Base-by-base conservation (phyloP, 1,140 invertebrate species). In the Notospermus geniculatus region DNA sequence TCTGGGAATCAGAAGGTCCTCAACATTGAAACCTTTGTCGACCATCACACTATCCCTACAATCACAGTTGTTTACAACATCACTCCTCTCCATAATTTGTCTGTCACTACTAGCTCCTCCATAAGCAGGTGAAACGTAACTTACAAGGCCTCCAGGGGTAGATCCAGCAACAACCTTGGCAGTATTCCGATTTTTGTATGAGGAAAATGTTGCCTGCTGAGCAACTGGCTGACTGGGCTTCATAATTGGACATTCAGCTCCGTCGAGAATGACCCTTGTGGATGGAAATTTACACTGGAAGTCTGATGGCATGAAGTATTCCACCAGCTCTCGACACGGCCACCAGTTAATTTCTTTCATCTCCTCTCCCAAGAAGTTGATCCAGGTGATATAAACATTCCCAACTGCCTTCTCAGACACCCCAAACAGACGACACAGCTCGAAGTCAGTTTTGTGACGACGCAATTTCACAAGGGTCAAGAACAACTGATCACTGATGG, bases 381-480 rank as follows among this genome's bases (percentile, higher is more conserved):
- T n/a, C 46, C 5, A 50, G 5, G 46, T 50, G 4, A 50, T 50
- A n/a, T 7, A 50, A n/a, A 50, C 25, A n/a, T 50, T 50, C 25
- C 5, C n/a, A 13, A 43, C 39, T 19, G 11, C 39, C 4, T 23
- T 50, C 25, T 50, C 25, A n/a, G 5, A 7, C 4, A 50, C n/a
- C n/a, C n/a, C 60, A 65, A 77, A 75, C 41, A 69, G 54, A 9
- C 59, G 28, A 46, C 65, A 60, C 11, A 75, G 41, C 68, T 73
- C 71, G 64, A 66, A 68, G 60, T 72, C 62, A n/a, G 57, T 58
- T 27, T 50, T 70, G 39, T 67, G 62, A 54, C 52, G 54, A 32
- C 71, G 54, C 19, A 73, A 45, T 62, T 74, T 73, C 50, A 71
- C 64, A n/a, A 77, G 45, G 17, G 64, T 72, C 27, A 76, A 60